Evolutionary conservation across 2,113 vertebrate genomes (phyloP), one percentile per base, ranked within the genome.

Genomic region (Paradisaea rubra): DNA sequence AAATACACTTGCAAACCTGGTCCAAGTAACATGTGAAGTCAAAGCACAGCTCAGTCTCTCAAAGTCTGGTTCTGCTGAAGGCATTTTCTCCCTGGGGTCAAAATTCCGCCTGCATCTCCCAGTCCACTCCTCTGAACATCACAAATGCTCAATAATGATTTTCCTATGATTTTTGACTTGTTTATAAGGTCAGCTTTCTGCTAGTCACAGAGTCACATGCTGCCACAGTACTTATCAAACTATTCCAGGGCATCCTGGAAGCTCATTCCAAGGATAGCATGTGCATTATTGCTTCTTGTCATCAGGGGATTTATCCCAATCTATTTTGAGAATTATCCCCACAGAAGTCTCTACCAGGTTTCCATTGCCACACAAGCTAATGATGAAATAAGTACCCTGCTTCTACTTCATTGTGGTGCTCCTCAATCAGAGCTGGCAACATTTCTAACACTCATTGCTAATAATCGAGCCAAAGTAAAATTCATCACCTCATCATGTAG

Each of bases 1-100:
- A 61, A 74, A 59, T 3, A 33, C 2, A 4, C 7, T 56, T 68
- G 35, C 39, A 76, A 59, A 41, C n/a, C 7, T 5, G 28, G 10
- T 21, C 44, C 35, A 24, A 70, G 9, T 11, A 60, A 45, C 0
- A 2, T 2, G 1, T 4, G 3, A 86, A 22, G 17, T 71, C 42
- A 53, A 57, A 84, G 54, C 23, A 41, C 10, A 73, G 23, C n/a
- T 28, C 8, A 0, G 15, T 22, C 54, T 15, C 54, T 23, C 9
- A 5, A 56, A 61, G 35, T 22, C 39, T 21, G 10, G 18, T 35
- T 68, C 30, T 49, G 30, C 27, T 52, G 59, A 86, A 82, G 33
- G 42, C 11, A 9, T 52, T 69, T 91, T 64, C 27, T 54, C n/a
- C 53, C 37, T 44, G 33, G 9, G 15, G 18, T 37, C 44, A 85